Evolutionary conservation across 64 coral and sea anemone genomes (phyloP).

Genomic region (Pocillopora verrucosa): DNA sequence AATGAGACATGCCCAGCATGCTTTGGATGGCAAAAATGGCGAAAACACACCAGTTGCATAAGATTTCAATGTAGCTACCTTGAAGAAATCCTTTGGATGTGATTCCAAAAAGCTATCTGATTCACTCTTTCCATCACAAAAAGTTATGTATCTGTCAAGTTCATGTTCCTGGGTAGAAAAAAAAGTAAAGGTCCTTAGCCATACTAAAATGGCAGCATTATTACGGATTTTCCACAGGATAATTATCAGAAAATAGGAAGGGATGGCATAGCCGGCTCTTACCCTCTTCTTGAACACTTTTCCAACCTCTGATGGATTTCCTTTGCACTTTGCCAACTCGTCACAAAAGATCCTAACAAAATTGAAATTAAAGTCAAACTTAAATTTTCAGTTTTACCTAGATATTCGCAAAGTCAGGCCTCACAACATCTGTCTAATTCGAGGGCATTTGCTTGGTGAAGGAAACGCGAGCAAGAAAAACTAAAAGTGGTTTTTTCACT

Average conservation of each 20-base stretch:
- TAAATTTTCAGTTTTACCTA: not conserved
- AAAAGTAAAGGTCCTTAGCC: not conserved
- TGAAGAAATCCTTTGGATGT: constrained; percentile 55
- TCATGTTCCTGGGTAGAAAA: constrained; percentile 58
- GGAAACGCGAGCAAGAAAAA: too few relatives aligned
- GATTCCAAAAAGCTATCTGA: constrained; percentile 65
- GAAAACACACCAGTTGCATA: too few relatives aligned
- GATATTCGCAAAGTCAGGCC: too few relatives aligned
- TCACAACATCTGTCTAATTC: too few relatives aligned
- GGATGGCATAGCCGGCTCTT: not conserved
- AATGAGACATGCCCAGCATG: not conserved
- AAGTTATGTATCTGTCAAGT: constrained; percentile 77
- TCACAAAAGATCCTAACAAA: constrained; percentile 73
- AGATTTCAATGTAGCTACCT: constrained; percentile 39
- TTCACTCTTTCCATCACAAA: constrained; percentile 80
- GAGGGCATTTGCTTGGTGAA: too few relatives aligned
- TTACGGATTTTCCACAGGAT: not conserved
- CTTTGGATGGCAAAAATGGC: too few relatives aligned
- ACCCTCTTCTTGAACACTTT: constrained; percentile 67
- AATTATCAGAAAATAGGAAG: not conserved
- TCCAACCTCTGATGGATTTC: constrained; percentile 56
- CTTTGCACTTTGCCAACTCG: constrained; percentile 58
- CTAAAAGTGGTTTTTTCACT: too few relatives aligned
- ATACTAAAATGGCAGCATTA: not conserved
- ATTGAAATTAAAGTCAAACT: not conserved